Conservation (phyloP, 1,140 invertebrate genomes). For the Diplogasteroides magnus region DNA sequence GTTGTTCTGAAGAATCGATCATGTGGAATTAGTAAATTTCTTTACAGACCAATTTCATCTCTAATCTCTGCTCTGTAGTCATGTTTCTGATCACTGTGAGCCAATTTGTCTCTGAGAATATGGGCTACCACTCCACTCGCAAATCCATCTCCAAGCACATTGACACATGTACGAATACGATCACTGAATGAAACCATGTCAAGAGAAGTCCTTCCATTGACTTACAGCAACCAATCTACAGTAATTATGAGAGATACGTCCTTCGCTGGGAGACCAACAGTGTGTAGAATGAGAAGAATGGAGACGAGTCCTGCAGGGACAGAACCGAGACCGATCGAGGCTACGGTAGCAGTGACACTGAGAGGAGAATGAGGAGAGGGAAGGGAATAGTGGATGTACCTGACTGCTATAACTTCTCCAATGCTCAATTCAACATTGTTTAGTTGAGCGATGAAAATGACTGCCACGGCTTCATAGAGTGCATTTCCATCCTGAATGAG, state of each 20-base stretch:
- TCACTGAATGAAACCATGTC: constrained; percentile 66
- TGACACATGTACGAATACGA: constrained; percentile 89
- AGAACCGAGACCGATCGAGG: constrained; percentile 90
- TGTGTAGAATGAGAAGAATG: constrained; percentile 91
- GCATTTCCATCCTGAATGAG: constrained; percentile 60
- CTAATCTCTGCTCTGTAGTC: constrained; percentile 36
- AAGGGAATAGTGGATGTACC: constrained; percentile 62
- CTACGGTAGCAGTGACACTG: constrained; percentile 84
- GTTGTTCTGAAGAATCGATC: background rate
- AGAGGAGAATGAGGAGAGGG: constrained; percentile 16
- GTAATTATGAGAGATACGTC: constrained; percentile 85
- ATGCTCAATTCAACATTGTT: constrained; percentile 62
- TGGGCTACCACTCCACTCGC: constrained; percentile 86
- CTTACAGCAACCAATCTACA: constrained; percentile 91
- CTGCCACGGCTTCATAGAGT: constrained; percentile 62
- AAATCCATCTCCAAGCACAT: constrained; percentile 87
- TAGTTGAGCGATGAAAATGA: constrained; percentile 65
- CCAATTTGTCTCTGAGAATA: constrained; percentile 74
- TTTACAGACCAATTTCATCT: constrained; percentile 31
- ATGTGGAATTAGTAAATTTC: too few relatives aligned
- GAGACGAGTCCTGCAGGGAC: constrained; percentile 91
- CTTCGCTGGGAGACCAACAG: constrained; percentile 81
- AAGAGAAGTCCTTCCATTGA: too few relatives aligned
- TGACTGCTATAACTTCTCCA: constrained; percentile 72
- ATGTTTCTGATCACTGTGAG: constrained; percentile 50